Evolutionary conservation across 2,113 vertebrate species (phyloP), one percentile per base, ranked within the genome.

Genomic region (Xenopus laevis): DNA sequence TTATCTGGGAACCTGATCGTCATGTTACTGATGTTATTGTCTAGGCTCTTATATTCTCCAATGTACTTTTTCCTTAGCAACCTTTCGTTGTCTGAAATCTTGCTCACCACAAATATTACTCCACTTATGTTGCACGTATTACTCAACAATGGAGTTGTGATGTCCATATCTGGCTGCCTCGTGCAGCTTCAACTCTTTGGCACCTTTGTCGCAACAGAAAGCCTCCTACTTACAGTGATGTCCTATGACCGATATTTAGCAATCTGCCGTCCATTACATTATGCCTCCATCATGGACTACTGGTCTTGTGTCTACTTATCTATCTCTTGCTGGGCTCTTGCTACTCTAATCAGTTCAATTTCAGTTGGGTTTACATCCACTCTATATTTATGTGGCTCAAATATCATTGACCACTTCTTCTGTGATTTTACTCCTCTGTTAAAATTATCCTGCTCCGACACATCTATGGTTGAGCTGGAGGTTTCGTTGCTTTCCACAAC

Each of bases 401-500:
- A 66, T 9, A 11, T 44, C 7, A 27, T 80, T 13, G 65, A 74
- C 13, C 64, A 79, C 18, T 79, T 78, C 65, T 80, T 80, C 67
- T 80, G 79, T 44, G 71, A 80, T 7, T 23, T 80, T 33, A 59
- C 46, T 4, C 71, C 72, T 13, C 55, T 80, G 21, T 57, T 80
- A 40, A 71, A 63, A 44, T 40, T 74, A 16, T 72, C 76, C 15
- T 78, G 67, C 33, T 71, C 58, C 1, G 15, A 78, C 44, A 80
- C 57, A 13, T 46, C 70, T 3, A 2, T 33, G 1, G 13, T 80
- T 16, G 52, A 74, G 13, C 64, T 74, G 23, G 45, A 66, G 17
- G 44, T 71, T 21, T 67, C 78, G 45, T 47, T 80, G 52, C 40
- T 72, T 13, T 62, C 18, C 17, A 73, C 71, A n/a, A 71, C 71